A percentile compares a stretch with the other conserved stretches of the same genome.
phyloP scores from a whole-genome alignment of 35 echinoderm and acorn worm genomes.

The Stichopus chloronotus region DNA sequence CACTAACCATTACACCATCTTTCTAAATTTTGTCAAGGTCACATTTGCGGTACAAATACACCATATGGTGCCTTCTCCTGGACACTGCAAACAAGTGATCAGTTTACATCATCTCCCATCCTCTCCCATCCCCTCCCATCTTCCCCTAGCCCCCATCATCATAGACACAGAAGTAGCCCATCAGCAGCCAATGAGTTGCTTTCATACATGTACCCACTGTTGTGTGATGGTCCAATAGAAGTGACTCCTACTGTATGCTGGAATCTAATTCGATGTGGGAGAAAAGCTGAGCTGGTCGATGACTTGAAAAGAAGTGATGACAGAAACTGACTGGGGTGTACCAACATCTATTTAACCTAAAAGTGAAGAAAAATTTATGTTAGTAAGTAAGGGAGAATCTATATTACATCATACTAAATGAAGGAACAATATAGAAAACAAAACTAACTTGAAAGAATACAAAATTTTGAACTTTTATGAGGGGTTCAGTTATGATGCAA shows the following conservation, averaged over 20 bases:
- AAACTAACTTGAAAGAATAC: neutral
- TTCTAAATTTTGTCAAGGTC: too few relatives aligned
- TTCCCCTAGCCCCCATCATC: neutral
- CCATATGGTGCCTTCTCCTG: too few relatives aligned
- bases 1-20: too few relatives aligned
- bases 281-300: slow-evolving; percentile 23
- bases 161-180: neutral
- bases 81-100: neutral
- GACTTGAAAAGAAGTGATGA: slow-evolving; percentile 8
- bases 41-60: too few relatives aligned
- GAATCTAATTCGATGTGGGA: neutral
- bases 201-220: neutral
- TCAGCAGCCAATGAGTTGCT: neutral
- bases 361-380: neutral
- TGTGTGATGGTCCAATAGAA: neutral
- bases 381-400: neutral
- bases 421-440: neutral
- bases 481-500: neutral
- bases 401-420: neutral
- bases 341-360: slow-evolving; percentile 31
- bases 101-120: neutral
- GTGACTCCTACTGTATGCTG: too few relatives aligned
- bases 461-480: neutral
- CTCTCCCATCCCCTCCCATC: neutral
- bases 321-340: slow-evolving; percentile 18